Evolutionary conservation across 1,140 invertebrate genomes (phyloP).

Genomic region (Bombus confusus): DNA sequence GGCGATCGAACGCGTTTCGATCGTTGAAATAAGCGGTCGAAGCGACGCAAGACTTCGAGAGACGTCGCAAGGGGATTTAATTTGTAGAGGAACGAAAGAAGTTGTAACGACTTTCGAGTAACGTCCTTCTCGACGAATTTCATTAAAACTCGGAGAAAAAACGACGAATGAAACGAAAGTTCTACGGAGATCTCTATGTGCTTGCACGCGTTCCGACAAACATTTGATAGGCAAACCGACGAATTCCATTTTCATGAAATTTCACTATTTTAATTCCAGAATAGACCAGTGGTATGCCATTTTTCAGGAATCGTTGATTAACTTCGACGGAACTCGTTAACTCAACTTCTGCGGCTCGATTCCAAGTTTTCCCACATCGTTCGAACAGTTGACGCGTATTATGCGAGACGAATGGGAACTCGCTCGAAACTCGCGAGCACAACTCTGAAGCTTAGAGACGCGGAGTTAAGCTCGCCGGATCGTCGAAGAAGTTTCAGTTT

Average conservation of each 20-base stretch:
- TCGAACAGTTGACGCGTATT: neutral
- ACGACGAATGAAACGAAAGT: too few species aligned
- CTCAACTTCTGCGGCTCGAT: neutral
- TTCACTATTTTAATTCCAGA: neutral
- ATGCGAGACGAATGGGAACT: neutral
- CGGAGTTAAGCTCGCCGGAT: neutral
- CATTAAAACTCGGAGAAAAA: neutral
- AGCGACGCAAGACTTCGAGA: neutral
- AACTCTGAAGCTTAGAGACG: neutral
- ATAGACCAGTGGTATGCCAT: neutral
- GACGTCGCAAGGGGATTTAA: too few species aligned
- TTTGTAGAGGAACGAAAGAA: neutral
- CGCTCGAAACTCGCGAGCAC: neutral
- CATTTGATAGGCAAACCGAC: too few species aligned
- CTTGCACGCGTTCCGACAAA: too few species aligned
- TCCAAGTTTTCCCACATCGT: neutral
- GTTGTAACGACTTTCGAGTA: neutral
- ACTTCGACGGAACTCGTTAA: neutral
- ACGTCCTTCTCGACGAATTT: neutral
- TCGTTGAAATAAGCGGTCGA: neutral
- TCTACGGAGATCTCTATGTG: too few species aligned
- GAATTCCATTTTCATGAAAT: too few species aligned
- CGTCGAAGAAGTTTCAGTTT: constrained; percentile 30
- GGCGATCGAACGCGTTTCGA: neutral
- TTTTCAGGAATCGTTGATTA: neutral